Evolutionary conservation across 2,797 vertebrate genomes (phyloP).

Genomic region (Gephyroberyx darwinii): DNA sequence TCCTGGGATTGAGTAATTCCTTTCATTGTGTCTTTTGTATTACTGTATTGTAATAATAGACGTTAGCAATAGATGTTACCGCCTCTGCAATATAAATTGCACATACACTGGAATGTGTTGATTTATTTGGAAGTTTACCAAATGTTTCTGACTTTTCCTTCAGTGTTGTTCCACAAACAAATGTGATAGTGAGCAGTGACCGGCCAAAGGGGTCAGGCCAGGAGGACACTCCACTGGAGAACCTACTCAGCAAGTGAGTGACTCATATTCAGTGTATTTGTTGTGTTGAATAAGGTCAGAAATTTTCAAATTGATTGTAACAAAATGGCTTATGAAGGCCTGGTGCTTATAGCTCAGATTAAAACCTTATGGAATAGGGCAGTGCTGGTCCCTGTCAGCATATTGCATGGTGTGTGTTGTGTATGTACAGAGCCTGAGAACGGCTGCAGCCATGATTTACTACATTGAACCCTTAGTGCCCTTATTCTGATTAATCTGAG

Average conservation of each 20-base stretch:
- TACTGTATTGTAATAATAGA: background rate
- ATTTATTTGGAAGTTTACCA: slow-evolving; percentile 7
- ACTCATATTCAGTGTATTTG: background rate
- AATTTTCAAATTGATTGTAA: slow-evolving; percentile 5
- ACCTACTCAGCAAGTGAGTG: slow-evolving; percentile 96
- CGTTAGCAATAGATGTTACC: background rate
- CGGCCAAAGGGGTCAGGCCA: slow-evolving; percentile 85
- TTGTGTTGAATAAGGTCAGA: background rate
- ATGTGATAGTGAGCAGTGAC: slow-evolving; percentile 96
- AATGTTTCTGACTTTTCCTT: slow-evolving; percentile 36
- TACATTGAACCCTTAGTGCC: no score
- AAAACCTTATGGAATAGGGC: background rate
- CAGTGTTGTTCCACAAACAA: slow-evolving; percentile 97
- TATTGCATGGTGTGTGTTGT: background rate
- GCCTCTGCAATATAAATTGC: background rate
- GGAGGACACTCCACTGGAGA: slow-evolving; percentile 94
- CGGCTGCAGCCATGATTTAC: no score
- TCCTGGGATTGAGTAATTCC: background rate
- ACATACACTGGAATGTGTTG: background rate
- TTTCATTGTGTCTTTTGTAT: background rate
- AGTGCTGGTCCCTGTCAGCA: background rate
- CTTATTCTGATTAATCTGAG: no score
- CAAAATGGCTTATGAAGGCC: background rate
- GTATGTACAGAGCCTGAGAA: no score
- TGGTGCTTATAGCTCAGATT: no score